Conservation (phyloP, 2,888 invertebrate species). For the Agonopterix arenella region DNA sequence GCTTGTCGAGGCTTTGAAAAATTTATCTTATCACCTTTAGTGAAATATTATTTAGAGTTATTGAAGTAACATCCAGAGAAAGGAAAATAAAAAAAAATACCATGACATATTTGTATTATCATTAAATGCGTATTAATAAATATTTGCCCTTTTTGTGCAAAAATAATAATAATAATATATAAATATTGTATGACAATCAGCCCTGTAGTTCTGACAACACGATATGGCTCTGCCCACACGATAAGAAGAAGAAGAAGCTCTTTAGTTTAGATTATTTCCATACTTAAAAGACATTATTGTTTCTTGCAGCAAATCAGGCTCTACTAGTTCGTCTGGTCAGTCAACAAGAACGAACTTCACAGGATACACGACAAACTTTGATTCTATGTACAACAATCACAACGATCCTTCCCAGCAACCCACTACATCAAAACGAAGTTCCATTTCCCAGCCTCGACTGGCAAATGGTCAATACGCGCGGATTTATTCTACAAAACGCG, state of each 20-base stretch:
- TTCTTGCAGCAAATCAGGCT: conserved; percentile 67
- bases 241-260: no score
- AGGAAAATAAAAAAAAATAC: no score
- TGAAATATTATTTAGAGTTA: no score
- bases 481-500: conserved; percentile 45
- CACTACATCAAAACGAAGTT: conserved; percentile 55
- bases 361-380: conserved; percentile 63
- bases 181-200: neutral
- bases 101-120: no score
- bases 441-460: conserved; percentile 53
- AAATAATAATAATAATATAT: no score
- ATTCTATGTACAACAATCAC: conserved; percentile 57
- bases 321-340: conserved; percentile 62
- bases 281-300: conserved; percentile 4
- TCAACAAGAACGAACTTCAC: conserved; percentile 68
- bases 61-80: no score
- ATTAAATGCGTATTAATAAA: no score
- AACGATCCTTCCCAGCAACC: conserved; percentile 48
- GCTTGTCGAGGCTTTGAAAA: no score
- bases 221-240: no score
- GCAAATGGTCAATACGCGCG: conserved; percentile 64
- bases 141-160: no score
- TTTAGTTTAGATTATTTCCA: conserved; percentile 5
- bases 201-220: neutral
- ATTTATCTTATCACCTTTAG: no score